These are phyloP conservation scores for Mayetiola destructor DNA, from an alignment of 2,888 invertebrate species.

Conservation along the genomic window DNA sequence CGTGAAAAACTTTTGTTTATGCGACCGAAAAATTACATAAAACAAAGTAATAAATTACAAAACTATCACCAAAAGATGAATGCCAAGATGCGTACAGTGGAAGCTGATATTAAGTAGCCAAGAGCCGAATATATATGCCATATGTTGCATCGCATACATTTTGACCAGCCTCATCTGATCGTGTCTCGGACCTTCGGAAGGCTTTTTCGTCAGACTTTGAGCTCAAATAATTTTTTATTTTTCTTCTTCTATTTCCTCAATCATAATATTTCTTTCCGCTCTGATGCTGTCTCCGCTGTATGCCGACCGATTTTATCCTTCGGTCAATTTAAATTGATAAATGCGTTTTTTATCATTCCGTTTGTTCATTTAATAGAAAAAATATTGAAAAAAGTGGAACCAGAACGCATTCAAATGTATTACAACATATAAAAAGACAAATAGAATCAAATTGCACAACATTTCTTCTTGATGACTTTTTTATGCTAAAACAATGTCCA, in stretches of 20 bases:
- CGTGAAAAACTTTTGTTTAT: slow-evolving; percentile 10
- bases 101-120: neutral
- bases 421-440: neutral
- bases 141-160: slow-evolving; percentile 6
- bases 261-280: neutral
- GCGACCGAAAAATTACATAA: slow-evolving; percentile 6
- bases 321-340: slow-evolving; percentile 15
- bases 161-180: neutral
- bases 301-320: neutral
- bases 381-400: neutral
- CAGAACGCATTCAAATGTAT: neutral
- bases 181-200: too few species aligned
- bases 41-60: slow-evolving; percentile 5
- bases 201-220: neutral
- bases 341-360: slow-evolving; percentile 9
- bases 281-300: neutral
- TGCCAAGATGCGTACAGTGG: neutral
- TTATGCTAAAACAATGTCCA: slow-evolving; percentile 17
- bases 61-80: slow-evolving; percentile 6
- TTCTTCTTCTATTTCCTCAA: neutral
- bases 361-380: neutral
- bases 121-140: neutral
- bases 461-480: slow-evolving; percentile 17
- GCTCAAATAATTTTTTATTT: slow-evolving; percentile 11
- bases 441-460: slow-evolving; percentile 12